phyloP scores from a whole-genome alignment of 1,140 invertebrate genomes.

The Lysiphlebus fabarum region DNA sequence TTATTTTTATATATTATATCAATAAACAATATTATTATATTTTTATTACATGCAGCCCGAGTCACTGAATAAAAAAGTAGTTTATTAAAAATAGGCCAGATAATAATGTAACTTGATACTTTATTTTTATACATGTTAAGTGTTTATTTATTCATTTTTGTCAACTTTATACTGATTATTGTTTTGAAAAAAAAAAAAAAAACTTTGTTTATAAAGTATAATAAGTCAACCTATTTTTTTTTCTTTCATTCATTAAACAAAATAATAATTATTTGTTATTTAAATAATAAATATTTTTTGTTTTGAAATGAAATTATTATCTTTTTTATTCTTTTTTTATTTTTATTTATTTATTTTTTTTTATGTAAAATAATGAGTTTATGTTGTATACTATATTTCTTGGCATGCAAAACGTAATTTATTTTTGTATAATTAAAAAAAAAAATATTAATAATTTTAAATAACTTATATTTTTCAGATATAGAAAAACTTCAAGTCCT shows the following conservation, averaged over 20 bases:
- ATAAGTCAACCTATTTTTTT: no score
- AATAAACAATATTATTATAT: background rate
- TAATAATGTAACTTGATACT: background rate
- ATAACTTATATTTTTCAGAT: conserved; percentile 46
- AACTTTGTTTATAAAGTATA: no score
- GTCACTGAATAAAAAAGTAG: conserved; percentile 25
- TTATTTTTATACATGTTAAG: no score
- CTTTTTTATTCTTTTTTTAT: conserved; percentile 20
- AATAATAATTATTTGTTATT: conserved; percentile 1
- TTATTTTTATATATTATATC: background rate
- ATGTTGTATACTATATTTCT: no score
- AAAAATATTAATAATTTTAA: conserved; percentile 34
- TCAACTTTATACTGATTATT: no score
- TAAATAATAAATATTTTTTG: conserved; percentile 28
- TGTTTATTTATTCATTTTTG: no score
- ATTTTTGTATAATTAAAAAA: conserved; percentile 15
- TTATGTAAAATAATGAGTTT: no score
- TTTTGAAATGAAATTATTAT: conserved; percentile 1
- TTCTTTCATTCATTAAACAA: conserved; percentile 10
- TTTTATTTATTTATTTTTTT: no score
- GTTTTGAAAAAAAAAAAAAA: no score
- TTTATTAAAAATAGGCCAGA: conserved; percentile 41
- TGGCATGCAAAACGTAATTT: no score
- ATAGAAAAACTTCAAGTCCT: conserved; percentile 65
- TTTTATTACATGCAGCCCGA: conserved; percentile 30